Conservation (phyloP, 2,797 vertebrate genomes). For the Propithecus deckenii region DNA sequence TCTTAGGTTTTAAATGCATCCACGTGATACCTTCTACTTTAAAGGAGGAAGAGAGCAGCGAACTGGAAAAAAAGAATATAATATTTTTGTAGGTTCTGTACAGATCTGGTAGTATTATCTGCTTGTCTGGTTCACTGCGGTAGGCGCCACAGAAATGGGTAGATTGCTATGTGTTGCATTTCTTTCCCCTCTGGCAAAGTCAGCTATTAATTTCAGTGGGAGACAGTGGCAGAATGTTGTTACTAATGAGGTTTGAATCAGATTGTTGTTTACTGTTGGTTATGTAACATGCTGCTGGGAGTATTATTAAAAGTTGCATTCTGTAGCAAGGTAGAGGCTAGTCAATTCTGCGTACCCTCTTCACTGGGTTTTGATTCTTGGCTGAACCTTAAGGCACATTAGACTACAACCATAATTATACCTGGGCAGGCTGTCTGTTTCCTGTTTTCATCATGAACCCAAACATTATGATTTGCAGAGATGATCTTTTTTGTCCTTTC, state of each 20-base stretch:
- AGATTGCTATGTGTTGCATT: conserved; percentile 56
- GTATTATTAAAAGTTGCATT: conserved; percentile 74
- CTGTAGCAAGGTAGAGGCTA: conserved; percentile 68
- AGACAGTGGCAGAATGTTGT: conserved; percentile 68
- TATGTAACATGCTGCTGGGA: conserved; percentile 71
- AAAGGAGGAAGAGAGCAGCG: not conserved
- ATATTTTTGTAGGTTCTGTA: not conserved
- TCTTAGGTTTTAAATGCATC: conserved; percentile 22
- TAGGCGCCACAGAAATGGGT: conserved; percentile 62
- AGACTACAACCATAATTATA: conserved; percentile 54
- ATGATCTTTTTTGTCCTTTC: conserved; percentile 52
- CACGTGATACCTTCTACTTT: not conserved
- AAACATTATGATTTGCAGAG: conserved; percentile 61
- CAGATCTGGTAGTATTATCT: conserved; percentile 33
- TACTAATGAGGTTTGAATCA: conserved; percentile 75
- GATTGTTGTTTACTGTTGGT: conserved; percentile 71
- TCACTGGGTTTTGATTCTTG: conserved; percentile 73
- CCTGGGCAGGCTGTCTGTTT: conserved; percentile 73
- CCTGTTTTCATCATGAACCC: conserved; percentile 74
- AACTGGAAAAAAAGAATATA: not conserved
- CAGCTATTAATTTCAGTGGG: conserved; percentile 68
- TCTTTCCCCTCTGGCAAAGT: conserved; percentile 64
- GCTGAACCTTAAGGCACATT: conserved; percentile 63
- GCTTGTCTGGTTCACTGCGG: conserved; percentile 26
- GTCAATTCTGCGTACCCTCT: conserved; percentile 57